These are phyloP conservation scores for Cirrhinus molitorella DNA, from an alignment of 2,797 vertebrate species.

Conservation along the genomic window DNA sequence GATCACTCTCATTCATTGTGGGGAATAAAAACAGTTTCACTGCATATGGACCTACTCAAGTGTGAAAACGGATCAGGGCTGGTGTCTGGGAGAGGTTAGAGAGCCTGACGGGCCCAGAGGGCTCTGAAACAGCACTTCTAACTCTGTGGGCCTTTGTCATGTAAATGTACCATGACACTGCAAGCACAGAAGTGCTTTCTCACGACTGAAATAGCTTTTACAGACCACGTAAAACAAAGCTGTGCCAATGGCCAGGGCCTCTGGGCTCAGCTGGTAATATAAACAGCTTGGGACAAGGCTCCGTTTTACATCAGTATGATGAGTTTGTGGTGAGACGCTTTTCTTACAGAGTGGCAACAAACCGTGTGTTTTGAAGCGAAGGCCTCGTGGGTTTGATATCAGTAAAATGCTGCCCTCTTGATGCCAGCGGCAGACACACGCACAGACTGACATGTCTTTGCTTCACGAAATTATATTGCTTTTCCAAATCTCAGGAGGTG, in stretches of 20 bases:
- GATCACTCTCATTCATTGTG: not conserved
- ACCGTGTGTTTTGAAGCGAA: not conserved
- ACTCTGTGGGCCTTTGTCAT: conserved; percentile 64
- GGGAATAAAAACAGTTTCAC: conserved; percentile 31
- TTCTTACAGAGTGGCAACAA: conserved; percentile 8
- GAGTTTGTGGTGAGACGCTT: not conserved
- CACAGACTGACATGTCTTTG: not conserved
- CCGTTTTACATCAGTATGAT: not conserved
- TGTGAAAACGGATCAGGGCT: conserved; percentile 59
- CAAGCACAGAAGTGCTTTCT: conserved; percentile 67
- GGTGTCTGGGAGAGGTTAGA: conserved; percentile 34
- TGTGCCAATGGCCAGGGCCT: conserved; percentile 51
- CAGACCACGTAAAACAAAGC: conserved; percentile 63
- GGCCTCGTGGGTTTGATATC: conserved; percentile 9
- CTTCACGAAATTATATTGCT: not conserved
- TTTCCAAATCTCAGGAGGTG: not conserved
- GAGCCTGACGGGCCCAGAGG: conserved; percentile 23
- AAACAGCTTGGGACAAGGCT: conserved; percentile 22
- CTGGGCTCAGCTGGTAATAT: conserved; percentile 34
- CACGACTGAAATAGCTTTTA: conserved; percentile 63
- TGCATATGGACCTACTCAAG: conserved; percentile 46
- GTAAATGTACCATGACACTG: conserved; percentile 69
- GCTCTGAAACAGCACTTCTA: conserved; percentile 59
- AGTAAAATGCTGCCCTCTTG: conserved; percentile 59
- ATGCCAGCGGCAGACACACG: conserved; percentile 33